Evolutionary conservation across 2,888 invertebrate species (phyloP).

Genomic region (Lasioglossum malachurum): DNA sequence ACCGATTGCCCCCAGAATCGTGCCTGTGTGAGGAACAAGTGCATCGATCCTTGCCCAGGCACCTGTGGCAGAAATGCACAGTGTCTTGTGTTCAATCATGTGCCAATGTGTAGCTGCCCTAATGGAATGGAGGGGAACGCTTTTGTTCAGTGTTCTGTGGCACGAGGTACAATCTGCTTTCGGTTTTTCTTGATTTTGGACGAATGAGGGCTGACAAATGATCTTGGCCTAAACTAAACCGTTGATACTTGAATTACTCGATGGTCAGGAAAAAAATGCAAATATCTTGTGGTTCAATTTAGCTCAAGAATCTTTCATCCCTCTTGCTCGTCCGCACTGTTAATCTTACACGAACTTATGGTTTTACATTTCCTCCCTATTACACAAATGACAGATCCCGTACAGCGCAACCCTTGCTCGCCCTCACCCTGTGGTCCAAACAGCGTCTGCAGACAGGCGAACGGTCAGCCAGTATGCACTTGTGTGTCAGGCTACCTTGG

Average conservation of each 20-base stretch:
- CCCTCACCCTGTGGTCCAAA: slow-evolving; percentile 93
- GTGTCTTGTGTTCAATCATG: slow-evolving; percentile 84
- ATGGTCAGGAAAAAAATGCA: not conserved
- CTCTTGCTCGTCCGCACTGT: not conserved
- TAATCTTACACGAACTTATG: not conserved
- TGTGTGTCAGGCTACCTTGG: slow-evolving; percentile 91
- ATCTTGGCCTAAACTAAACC: not conserved
- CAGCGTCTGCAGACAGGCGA: slow-evolving; percentile 88
- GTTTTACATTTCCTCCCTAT: not conserved
- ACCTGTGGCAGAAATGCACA: slow-evolving; percentile 86
- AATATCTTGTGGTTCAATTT: not conserved
- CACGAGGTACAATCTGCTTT: slow-evolving; percentile 38
- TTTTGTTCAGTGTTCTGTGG: slow-evolving; percentile 85
- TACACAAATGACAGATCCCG: slow-evolving; percentile 20
- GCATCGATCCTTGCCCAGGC: slow-evolving; percentile 84
- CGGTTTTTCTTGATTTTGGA: not conserved
- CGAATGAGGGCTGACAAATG: not conserved
- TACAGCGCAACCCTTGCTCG: slow-evolving; percentile 87
- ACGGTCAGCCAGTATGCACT: slow-evolving; percentile 89
- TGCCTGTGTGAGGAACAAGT: slow-evolving; percentile 85
- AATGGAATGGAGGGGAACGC: slow-evolving; percentile 91
- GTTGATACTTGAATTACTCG: not conserved
- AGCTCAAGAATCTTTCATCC: not conserved
- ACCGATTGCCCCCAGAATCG: slow-evolving; percentile 83
- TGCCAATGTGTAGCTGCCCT: slow-evolving; percentile 87